Percentiles rank a stretch among this genome's conserved stretches.
These are phyloP conservation scores for Seira sanloemensis DNA, from an alignment of 2,888 invertebrate species.

Conservation along the genomic window DNA sequence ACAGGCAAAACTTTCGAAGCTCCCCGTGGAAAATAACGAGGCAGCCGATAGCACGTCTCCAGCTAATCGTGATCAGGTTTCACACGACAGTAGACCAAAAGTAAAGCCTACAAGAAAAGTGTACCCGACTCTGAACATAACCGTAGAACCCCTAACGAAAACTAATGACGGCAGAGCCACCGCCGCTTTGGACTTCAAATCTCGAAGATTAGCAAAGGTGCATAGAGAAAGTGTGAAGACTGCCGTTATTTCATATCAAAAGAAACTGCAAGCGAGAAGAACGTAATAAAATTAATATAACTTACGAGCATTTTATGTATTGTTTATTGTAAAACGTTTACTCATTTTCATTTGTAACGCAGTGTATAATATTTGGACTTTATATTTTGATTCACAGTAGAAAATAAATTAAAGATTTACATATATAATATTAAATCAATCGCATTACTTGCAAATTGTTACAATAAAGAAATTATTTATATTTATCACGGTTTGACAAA, in stretches of 20 bases:
- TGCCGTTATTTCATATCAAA: conserved; percentile 58
- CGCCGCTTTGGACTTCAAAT: conserved; percentile 63
- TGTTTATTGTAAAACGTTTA: neutral
- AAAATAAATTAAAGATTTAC: no score
- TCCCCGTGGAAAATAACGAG: neutral
- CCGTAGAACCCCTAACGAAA: conserved; percentile 60
- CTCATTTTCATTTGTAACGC: neutral
- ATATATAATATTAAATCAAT: no score
- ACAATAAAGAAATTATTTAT: no score
- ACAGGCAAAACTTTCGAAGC: neutral
- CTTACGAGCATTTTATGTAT: neutral
- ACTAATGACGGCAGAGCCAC: conserved; percentile 55
- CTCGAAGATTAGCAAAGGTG: conserved; percentile 60
- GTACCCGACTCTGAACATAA: conserved; percentile 63
- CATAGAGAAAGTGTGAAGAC: conserved; percentile 64
- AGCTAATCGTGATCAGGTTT: no score
- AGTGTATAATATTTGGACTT: no score
- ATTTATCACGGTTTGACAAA: no score
- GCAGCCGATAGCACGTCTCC: neutral
- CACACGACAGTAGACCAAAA: neutral
- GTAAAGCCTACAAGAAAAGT: conserved; percentile 30
- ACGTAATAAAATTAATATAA: neutral
- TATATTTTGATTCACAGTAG: no score
- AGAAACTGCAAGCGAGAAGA: conserved; percentile 63
- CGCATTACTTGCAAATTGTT: no score